These are phyloP conservation scores for Pollenia angustigena DNA, from an alignment of 2,888 invertebrate species.

Conservation along the genomic window DNA sequence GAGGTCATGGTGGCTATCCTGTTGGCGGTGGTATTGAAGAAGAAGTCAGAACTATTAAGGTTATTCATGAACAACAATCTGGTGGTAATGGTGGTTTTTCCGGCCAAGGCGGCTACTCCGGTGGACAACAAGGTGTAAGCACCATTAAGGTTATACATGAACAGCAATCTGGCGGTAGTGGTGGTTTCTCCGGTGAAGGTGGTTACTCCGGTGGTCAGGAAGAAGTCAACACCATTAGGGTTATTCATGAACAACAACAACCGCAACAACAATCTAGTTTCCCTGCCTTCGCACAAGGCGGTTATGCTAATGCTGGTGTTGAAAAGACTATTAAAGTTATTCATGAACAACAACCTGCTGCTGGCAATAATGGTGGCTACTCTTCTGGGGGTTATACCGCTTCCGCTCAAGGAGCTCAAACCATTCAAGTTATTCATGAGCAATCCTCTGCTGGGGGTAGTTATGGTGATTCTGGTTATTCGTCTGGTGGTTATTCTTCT, in stretches of 20 bases:
- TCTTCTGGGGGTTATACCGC: slow-evolving; percentile 37
- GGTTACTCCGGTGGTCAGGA: slow-evolving; percentile 3
- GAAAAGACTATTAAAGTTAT: slow-evolving; percentile 68
- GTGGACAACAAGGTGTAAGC: slow-evolving; percentile 47
- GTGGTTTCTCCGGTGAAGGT: slow-evolving; percentile 54
- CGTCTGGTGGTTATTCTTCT: slow-evolving; percentile 50
- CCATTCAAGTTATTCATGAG: slow-evolving; percentile 71
- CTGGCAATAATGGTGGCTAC: slow-evolving; percentile 42
- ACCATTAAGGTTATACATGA: slow-evolving; percentile 54
- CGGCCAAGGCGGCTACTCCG: background rate
- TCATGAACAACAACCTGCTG: slow-evolving; percentile 51
- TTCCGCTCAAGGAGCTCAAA: slow-evolving; percentile 48
- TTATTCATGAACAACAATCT: slow-evolving; percentile 71
- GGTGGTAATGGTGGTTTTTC: slow-evolving; percentile 8
- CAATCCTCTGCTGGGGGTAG: slow-evolving; percentile 44
- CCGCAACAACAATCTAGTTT: slow-evolving; percentile 26
- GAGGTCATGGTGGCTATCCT: slow-evolving; percentile 21
- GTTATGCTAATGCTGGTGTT: slow-evolving; percentile 19
- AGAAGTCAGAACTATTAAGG: slow-evolving; percentile 77
- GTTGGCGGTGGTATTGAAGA: slow-evolving; percentile 50
- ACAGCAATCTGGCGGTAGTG: slow-evolving; percentile 53
- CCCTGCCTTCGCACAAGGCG: slow-evolving; percentile 52
- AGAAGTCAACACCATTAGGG: slow-evolving; percentile 65
- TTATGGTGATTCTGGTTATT: slow-evolving; percentile 13
- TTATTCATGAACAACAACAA: slow-evolving; percentile 67